A percentile compares a stretch with the other conserved stretches of the same genome.
Conservation (phyloP, 2,888 invertebrate species). For the Melipona beecheii region DNA sequence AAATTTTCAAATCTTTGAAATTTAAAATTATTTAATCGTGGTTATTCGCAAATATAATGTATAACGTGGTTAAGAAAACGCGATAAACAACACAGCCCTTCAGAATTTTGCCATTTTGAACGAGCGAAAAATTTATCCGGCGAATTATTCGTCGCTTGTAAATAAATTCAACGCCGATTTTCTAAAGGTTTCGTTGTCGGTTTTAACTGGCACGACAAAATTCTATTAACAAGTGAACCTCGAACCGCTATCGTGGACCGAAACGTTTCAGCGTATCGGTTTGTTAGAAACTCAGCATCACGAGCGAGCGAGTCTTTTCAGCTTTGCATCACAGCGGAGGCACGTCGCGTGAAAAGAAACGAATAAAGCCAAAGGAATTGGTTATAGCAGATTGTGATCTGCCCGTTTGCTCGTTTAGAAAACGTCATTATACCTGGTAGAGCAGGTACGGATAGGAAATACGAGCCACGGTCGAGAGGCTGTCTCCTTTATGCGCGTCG, state of each 20-base stretch:
- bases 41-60: background rate
- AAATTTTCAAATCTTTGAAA: no score
- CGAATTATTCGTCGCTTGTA: no score
- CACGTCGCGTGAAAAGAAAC: constrained; percentile 2
- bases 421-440: constrained; percentile 52
- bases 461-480: constrained; percentile 31
- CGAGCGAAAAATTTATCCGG: background rate
- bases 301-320: constrained; percentile 7
- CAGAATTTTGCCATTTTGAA: background rate
- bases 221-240: background rate
- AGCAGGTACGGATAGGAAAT: constrained; percentile 6
- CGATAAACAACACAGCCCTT: background rate
- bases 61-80: constrained; percentile 1
- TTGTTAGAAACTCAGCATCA: constrained; percentile 7
- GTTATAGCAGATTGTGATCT: constrained; percentile 22
- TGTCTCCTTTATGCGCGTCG: constrained; percentile 20
- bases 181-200: background rate
- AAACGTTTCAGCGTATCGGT: background rate
- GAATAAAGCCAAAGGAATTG: constrained; percentile 17
- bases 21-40: no score
- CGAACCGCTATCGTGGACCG: background rate
- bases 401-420: constrained; percentile 28
- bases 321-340: background rate
- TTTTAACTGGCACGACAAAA: background rate
- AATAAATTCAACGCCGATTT: background rate